Conservation (phyloP, 2,113 vertebrate genomes). For the Peromyscus maniculatus region DNA sequence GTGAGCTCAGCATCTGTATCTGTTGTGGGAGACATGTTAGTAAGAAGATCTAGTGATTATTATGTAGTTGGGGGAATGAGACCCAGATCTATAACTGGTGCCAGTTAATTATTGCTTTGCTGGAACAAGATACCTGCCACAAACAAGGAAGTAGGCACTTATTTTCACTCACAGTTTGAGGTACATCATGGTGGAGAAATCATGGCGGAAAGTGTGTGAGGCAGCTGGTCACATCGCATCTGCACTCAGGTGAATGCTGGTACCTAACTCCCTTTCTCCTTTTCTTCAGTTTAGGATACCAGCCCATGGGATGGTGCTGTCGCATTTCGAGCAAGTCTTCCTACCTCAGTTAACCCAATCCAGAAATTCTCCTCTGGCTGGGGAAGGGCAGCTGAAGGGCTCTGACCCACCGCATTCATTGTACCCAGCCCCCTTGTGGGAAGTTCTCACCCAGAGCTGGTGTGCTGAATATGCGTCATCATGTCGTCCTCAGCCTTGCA, state of each 20-base stretch:
- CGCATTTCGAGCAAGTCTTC: background rate
- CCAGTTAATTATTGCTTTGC: background rate
- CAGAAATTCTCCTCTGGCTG: background rate
- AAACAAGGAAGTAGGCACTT: background rate
- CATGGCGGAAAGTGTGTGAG: background rate
- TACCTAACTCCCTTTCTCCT: background rate
- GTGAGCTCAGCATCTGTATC: no score
- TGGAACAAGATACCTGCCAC: background rate
- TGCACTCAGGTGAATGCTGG: background rate
- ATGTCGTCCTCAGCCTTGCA: background rate
- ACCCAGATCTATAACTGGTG: background rate
- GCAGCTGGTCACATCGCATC: background rate
- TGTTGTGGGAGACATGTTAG: no score
- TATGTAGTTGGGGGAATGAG: background rate
- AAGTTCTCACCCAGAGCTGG: background rate
- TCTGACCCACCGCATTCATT: accelerated
- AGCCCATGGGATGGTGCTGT: background rate
- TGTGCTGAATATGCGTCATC: background rate
- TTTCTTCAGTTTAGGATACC: background rate
- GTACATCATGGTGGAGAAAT: background rate
- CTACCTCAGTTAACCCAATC: background rate
- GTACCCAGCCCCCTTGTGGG: background rate
- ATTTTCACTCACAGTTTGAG: background rate
- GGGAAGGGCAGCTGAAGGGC: accelerated
- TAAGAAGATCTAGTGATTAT: background rate